Evolutionary conservation across 2,888 invertebrate genomes (phyloP), one percentile per base, ranked within the genome.

Genomic region (Hydrotaea diabolus): DNA sequence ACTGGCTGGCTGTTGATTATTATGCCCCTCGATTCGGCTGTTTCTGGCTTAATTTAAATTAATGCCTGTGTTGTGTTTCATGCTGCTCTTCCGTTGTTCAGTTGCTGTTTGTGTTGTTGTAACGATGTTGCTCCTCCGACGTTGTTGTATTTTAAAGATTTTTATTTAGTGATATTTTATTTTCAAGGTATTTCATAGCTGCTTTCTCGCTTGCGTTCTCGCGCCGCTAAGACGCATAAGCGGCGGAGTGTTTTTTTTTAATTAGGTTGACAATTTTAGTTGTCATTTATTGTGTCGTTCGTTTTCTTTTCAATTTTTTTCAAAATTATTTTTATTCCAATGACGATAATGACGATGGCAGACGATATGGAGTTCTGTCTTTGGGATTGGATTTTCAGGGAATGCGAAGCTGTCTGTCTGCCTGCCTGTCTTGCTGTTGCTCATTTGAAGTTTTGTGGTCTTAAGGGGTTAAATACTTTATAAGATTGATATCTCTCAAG

Each of bases 401-500:
- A 31, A 7, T 31, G 31, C 75, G 55, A 64, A 73, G n/a, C n/a
- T 73, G 72, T 64, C 55, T 57, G 49, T 55, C 23, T 80, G 77
- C n/a, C n/a, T n/a, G n/a, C n/a, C 73, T 66, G 23, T 75, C n/a
- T n/a, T 31, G 31, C 62, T 26, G 73, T 75, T 80, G 49, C 36
- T 66, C 71, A 57, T 59, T 72, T 78, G 13, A 39, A 75, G 77
- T 83, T 85, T 80, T 83, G 80, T 77, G 76, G 77, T 75, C 82
- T 78, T 77, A 81, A 83, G 83, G 85, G 85, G 85, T 86, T 86
- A 86, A 86, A 80, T 82, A 66, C 80, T 83, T 81, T 73, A 26
- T 2, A 46, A 79, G 85, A 86, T 86, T 83, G 81, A 86, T 86
- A 86, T 86, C 85, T 83, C 79, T 86, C 83, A 86, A 83, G 85